phyloP scores from a whole-genome alignment of 2,113 vertebrate genomes.

The Petrocephalus zakoni region DNA sequence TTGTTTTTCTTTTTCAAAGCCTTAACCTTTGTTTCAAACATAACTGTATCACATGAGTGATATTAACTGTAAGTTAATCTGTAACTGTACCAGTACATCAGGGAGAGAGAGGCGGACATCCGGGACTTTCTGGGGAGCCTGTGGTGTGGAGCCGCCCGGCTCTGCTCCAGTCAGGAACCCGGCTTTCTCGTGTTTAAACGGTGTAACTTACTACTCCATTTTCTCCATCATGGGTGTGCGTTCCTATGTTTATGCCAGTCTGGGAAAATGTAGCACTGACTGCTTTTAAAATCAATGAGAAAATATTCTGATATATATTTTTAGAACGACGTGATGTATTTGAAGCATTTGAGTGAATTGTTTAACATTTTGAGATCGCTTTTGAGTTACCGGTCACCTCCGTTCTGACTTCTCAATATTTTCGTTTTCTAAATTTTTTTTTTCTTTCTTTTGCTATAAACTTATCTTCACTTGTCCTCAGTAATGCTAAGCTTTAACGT shows the following conservation, averaged over 20 bases:
- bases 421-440: conserved; percentile 50
- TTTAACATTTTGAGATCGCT: conserved; percentile 42
- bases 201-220: conserved; percentile 68
- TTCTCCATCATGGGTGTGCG: conserved; percentile 54
- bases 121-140: conserved; percentile 39
- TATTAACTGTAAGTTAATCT: conserved; percentile 43
- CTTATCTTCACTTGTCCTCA: conserved; percentile 57
- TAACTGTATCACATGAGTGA: conserved; percentile 37
- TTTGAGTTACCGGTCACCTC: conserved; percentile 50
- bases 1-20: conserved; percentile 43
- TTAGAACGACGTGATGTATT: conserved; percentile 49
- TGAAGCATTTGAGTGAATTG: conserved; percentile 7
- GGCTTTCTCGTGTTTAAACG: conserved; percentile 46
- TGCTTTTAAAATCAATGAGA: conserved; percentile 53
- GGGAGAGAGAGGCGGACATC: conserved; percentile 47
- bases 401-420: conserved; percentile 52
- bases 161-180: conserved; percentile 9
- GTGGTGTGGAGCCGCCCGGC: conserved; percentile 40
- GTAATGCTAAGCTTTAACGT: conserved; percentile 86
- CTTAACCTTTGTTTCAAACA: conserved; percentile 52
- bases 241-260: conserved; percentile 55
- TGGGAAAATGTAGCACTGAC: conserved; percentile 63
- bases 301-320: conserved; percentile 19
- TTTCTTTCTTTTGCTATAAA: conserved; percentile 57
- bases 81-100: conserved; percentile 49